These are phyloP conservation scores for Erynnis tages DNA, from an alignment of 2,888 invertebrate species.

Conservation along the genomic window DNA sequence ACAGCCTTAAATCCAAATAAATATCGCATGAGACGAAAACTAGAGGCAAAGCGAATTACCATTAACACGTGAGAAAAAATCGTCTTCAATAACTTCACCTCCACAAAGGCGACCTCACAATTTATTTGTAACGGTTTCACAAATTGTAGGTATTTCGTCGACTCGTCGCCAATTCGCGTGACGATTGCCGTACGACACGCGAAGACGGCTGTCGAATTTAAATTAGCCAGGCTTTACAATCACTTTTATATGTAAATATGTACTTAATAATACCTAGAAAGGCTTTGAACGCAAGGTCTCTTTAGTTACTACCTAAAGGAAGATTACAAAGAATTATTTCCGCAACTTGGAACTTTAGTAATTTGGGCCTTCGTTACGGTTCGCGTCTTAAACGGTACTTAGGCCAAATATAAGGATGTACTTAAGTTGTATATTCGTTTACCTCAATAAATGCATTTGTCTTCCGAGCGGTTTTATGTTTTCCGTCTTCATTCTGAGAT, in stretches of 20 bases:
- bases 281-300: not conserved
- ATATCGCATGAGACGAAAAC: no score
- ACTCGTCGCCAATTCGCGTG: slow-evolving; percentile 45
- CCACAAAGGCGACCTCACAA: slow-evolving; percentile 1
- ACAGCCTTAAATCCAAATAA: no score
- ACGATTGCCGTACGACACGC: slow-evolving; percentile 44
- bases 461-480: no score
- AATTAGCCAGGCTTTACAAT: slow-evolving; percentile 47
- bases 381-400: slow-evolving; percentile 11
- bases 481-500: no score
- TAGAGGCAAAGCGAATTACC: no score
- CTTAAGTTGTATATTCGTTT: no score
- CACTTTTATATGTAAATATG: slow-evolving; percentile 54
- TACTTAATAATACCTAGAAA: slow-evolving; percentile 35
- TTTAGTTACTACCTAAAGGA: not conserved
- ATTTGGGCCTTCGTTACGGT: slow-evolving; percentile 9
- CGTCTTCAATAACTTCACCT: no score
- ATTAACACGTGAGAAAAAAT: no score
- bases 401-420: no score
- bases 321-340: slow-evolving; percentile 8
- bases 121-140: not conserved
- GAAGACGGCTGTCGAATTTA: slow-evolving; percentile 51
- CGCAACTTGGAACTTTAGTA: not conserved
- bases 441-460: no score
- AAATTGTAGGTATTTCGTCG: slow-evolving; percentile 9